These are phyloP conservation scores for Drosophila colorata DNA, from an alignment of 2,888 invertebrate species.

Conservation along the genomic window DNA sequence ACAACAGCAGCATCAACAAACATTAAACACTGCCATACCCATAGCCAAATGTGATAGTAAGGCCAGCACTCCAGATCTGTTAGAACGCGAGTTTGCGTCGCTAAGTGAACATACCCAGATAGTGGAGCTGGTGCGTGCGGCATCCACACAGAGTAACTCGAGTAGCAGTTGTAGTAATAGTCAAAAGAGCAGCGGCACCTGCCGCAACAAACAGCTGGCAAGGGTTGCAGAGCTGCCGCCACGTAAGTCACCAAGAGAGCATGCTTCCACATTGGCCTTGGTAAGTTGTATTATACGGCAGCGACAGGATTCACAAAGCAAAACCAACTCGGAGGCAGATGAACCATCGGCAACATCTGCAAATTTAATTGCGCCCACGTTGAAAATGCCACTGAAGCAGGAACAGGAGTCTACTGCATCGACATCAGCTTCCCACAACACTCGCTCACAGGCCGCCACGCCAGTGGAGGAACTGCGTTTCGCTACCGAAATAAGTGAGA, in stretches of 20 bases:
- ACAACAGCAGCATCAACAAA: constrained; percentile 60
- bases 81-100: constrained; percentile 69
- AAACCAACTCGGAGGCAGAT: constrained; percentile 81
- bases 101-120: constrained; percentile 50
- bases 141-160: constrained; percentile 75
- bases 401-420: constrained; percentile 23
- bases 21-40: constrained; percentile 48
- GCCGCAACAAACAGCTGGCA: constrained; percentile 79
- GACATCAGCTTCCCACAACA: constrained; percentile 52
- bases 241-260: constrained; percentile 94
- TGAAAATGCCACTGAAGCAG: constrained; percentile 39
- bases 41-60: constrained; percentile 78
- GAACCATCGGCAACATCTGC: constrained; percentile 59
- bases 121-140: constrained; percentile 66
- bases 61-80: constrained; percentile 74
- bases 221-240: constrained; percentile 86
- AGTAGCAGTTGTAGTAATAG: constrained; percentile 78
- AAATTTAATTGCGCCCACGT: constrained; percentile 8
- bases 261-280: constrained; percentile 94
- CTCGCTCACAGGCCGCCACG: constrained; percentile 77
- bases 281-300: constrained; percentile 89
- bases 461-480: constrained; percentile 83
- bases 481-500: constrained; percentile 84
- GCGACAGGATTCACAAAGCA: constrained; percentile 82
- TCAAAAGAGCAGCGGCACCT: constrained; percentile 62